A percentile compares a stretch with the other conserved stretches of the same genome.
phyloP scores from a whole-genome alignment of 1,140 invertebrate genomes.

The Drosophila gunungcola region DNA sequence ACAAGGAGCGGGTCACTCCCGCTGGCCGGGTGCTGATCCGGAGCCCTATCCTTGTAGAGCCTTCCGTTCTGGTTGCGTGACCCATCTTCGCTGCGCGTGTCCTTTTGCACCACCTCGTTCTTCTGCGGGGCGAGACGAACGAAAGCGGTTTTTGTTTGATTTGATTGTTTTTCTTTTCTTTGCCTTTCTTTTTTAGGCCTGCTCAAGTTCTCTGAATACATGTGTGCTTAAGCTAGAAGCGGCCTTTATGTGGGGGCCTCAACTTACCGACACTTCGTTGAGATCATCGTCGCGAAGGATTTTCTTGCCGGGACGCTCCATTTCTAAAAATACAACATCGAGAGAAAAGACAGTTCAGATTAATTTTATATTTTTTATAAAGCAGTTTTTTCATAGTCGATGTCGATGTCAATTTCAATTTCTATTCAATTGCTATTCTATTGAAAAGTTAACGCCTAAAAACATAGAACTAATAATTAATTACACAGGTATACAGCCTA shows the following conservation, averaged over 20 bases:
- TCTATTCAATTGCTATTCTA: no score
- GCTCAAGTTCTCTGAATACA: neutral
- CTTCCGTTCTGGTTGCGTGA: constrained; percentile 82
- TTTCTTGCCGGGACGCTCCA: constrained; percentile 80
- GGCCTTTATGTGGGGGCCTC: neutral
- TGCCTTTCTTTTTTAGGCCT: no score
- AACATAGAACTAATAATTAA: no score
- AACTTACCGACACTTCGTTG: constrained; percentile 78
- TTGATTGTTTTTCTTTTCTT: neutral
- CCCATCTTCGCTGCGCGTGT: constrained; percentile 79
- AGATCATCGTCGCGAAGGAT: constrained; percentile 66
- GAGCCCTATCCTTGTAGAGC: constrained; percentile 79
- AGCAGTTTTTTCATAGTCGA: no score
- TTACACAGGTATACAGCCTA: no score
- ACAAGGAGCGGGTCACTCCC: constrained; percentile 8
- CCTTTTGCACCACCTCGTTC: constrained; percentile 74
- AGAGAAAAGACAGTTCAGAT: no score
- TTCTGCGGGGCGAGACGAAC: constrained; percentile 53
- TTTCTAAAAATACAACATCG: constrained; percentile 53
- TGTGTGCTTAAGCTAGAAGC: neutral
- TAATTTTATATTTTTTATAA: neutral
- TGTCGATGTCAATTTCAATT: no score
- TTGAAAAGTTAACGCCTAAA: no score
- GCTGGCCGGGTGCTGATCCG: constrained; percentile 48
- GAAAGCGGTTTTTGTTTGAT: neutral